phyloP scores from a whole-genome alignment of 2,113 vertebrate genomes.

The Xenus cinereus region DNA sequence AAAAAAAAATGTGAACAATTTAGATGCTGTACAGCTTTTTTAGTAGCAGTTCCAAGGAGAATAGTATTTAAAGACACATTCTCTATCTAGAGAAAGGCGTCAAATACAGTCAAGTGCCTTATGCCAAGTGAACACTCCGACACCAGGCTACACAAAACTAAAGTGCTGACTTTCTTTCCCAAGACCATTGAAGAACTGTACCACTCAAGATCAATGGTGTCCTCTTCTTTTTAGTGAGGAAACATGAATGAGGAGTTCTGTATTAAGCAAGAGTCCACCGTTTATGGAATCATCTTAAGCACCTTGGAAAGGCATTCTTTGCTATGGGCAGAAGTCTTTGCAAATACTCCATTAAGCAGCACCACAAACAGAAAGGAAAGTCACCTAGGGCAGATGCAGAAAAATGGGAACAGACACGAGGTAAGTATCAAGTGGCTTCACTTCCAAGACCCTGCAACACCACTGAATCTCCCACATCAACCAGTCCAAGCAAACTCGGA shows the following conservation, averaged over 20 bases:
- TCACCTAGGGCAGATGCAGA: background rate
- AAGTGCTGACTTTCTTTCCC: background rate
- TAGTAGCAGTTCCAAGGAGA: background rate
- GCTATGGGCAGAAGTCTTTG: rapidly evolving
- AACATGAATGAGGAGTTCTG: background rate
- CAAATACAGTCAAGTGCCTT: background rate
- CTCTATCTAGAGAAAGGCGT: background rate
- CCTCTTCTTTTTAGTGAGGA: background rate
- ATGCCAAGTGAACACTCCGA: background rate
- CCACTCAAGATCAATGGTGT: background rate
- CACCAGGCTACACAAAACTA: background rate
- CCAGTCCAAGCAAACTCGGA: background rate
- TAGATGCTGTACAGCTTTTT: background rate
- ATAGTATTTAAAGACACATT: background rate
- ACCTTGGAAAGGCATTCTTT: background rate
- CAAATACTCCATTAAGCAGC: background rate
- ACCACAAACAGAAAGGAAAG: background rate
- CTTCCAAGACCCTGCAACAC: background rate
- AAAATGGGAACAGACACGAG: background rate
- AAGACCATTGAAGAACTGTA: background rate
- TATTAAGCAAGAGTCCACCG: background rate
- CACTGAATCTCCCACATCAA: background rate
- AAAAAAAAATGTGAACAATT: background rate
- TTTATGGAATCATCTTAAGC: background rate
- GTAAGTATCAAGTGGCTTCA: rapidly evolving